These are phyloP conservation scores for Aplysina aerophoba DNA, from an alignment of 37 sponge, comb jelly and placozoan genomes.

Conservation along the genomic window DNA sequence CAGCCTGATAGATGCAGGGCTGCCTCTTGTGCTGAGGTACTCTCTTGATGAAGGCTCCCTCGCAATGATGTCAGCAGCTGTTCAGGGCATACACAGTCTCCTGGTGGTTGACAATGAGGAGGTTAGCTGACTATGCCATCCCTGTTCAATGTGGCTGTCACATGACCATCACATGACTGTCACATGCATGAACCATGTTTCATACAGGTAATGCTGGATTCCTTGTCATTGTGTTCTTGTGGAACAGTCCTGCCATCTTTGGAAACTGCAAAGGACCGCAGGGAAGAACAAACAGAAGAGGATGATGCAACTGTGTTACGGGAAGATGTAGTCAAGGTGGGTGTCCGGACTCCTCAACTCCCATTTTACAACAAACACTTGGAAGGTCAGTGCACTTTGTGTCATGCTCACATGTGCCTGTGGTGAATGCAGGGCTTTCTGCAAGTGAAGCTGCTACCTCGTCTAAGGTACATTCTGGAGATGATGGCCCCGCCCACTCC, in stretches of 20 bases:
- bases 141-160: not conserved
- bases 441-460: constrained; percentile 59
- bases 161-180: not conserved
- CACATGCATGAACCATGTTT: not conserved
- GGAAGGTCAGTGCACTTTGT: not conserved
- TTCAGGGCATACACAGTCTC: constrained; percentile 54
- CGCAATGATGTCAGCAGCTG: constrained; percentile 49
- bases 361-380: not conserved
- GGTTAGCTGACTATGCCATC: constrained; percentile 31
- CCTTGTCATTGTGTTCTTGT: constrained; percentile 28
- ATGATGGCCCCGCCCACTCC: constrained; percentile 43
- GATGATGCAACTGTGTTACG: constrained; percentile 54
- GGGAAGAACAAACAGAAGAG: constrained; percentile 45
- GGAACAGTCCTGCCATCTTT: constrained; percentile 44
- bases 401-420: too few relatives aligned
- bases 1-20: constrained; percentile 50
- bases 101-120: constrained; percentile 63
- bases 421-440: constrained; percentile 66
- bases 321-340: constrained; percentile 64
- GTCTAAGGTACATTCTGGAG: constrained; percentile 82
- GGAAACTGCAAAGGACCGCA: constrained; percentile 8
- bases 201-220: constrained; percentile 39
- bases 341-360: not conserved
- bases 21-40: constrained; percentile 75
- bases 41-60: constrained; percentile 70